Evolutionary conservation across 1,140 invertebrate genomes (phyloP), one percentile per base, ranked within the genome.

Genomic region (Gryon sp.): DNA sequence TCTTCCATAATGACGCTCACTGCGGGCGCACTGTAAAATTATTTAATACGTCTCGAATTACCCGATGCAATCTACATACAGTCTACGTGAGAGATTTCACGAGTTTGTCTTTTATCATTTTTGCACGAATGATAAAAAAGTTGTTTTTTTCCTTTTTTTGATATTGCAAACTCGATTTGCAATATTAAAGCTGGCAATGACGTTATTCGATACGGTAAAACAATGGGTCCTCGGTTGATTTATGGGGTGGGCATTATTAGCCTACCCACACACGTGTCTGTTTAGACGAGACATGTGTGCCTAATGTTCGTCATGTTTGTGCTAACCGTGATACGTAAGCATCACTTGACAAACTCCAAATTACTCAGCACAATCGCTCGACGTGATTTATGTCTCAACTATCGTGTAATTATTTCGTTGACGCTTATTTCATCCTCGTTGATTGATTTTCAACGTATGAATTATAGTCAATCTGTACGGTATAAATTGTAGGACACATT

Each of bases 241-340:
- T 78, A 78, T 78, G 46, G 76, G 57, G n/a, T n/a, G n/a, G 43
- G 69, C 62, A 70, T 75, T 73, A 76, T 80, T 74, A 70, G 57
- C 69, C n/a, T 69, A 16, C 68, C 72, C 66, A 68, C 65, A 26
- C n/a, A n/a, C 59, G 55, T 12, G 9, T 40, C 18, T 14, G 52
- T 80, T 70, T 65, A 66, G 60, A 65, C 46, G 40, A 28, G 48
- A n/a, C 55, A 18, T 52, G 60, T 62, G 45, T 52, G 57, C 68
- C 68, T 75, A 75, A 74, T 76, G 50, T 76, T 69, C 60, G 55
- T 59, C 63, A 63, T 65, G 72, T 73, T 48, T 46, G 36, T 19
- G 68, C 76, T 78, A n/a, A 73, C 76, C 50, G 68, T 59, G 55
- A 73, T 78, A 73, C 76, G 69, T 69, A 68, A 69, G 62, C 62